Evolutionary conservation across 2,113 vertebrate species (phyloP).

Genomic region (Alaudala cheleensis): DNA sequence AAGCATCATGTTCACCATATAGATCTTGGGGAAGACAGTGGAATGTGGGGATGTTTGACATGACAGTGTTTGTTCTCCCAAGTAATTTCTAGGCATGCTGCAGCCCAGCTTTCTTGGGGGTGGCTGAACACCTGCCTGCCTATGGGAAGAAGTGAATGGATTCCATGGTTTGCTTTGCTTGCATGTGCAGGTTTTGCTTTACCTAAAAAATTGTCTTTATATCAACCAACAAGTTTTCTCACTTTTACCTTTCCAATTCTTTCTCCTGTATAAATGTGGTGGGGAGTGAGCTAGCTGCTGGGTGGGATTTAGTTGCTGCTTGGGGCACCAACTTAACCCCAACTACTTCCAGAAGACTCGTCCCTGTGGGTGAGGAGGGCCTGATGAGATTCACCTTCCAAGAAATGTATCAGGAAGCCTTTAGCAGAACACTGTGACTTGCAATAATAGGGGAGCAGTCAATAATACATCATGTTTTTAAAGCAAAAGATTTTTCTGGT

Average conservation of each 20-base stretch:
- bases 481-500: neutral
- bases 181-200: neutral
- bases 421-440: neutral
- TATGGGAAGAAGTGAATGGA: neutral
- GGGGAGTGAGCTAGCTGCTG: accelerated
- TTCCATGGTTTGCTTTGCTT: neutral
- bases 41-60: neutral
- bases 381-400: neutral
- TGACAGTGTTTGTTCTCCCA: neutral
- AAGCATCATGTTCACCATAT: neutral
- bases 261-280: no score
- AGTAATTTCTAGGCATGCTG: no score
- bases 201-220: neutral
- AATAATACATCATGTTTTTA: neutral
- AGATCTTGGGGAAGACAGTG: neutral
- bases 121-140: neutral
- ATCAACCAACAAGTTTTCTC: neutral
- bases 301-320: no score
- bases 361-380: neutral
- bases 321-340: neutral
- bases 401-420: neutral
- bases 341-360: neutral
- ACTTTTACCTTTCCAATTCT: neutral
- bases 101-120: neutral
- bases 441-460: neutral